These are phyloP conservation scores for Syndactyla subalaris DNA, from an alignment of 2,797 vertebrate genomes.

Conservation along the genomic window DNA sequence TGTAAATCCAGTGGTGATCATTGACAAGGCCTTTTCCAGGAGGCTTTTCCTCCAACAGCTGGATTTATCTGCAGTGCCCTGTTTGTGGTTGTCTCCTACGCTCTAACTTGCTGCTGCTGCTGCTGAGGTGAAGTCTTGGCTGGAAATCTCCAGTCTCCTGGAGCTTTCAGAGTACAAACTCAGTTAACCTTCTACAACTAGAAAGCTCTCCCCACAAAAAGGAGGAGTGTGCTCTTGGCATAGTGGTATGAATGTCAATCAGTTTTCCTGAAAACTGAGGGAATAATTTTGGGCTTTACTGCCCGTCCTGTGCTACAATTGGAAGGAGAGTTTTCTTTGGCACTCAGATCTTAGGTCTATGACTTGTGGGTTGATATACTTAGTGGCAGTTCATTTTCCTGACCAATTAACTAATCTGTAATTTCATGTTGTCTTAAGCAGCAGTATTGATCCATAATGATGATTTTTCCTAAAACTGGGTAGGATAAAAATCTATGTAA, in stretches of 20 bases:
- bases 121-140: not conserved
- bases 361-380: not conserved
- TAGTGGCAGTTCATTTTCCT: not conserved
- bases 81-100: not conserved
- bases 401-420: not conserved
- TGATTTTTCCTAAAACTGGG: not conserved
- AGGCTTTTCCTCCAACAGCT: not conserved
- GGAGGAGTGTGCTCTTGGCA: not conserved
- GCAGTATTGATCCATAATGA: not conserved
- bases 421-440: not conserved
- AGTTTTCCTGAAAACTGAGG: not conserved
- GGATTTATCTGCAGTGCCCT: not conserved
- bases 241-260: not conserved
- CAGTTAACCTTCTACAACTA: not conserved
- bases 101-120: not conserved
- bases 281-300: not conserved
- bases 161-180: not conserved
- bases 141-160: not conserved
- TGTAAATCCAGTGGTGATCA: not conserved
- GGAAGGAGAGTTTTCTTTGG: not conserved
- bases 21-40: not conserved
- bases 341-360: not conserved
- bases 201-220: not conserved
- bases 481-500: not conserved
- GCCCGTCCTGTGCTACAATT: not conserved